A percentile compares a stretch with the other conserved stretches of the same genome.
Evolutionary conservation across 2,797 vertebrate species (phyloP).

Genomic region (Pipistrellus nathusii): DNA sequence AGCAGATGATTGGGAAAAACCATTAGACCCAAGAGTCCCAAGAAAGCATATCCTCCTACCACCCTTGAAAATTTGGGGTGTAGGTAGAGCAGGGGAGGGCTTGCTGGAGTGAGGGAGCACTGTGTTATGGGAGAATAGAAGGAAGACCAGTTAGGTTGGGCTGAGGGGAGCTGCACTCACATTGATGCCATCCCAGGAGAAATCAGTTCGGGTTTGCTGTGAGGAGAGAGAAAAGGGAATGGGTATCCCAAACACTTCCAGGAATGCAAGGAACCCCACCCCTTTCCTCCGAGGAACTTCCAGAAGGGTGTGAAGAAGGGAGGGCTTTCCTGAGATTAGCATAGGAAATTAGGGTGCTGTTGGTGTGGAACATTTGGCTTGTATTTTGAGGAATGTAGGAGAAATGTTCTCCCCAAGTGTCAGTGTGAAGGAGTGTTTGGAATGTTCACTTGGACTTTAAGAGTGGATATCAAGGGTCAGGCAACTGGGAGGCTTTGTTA

Average conservation of each 20-base stretch:
- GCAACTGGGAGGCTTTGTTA: not conserved
- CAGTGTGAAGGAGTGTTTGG: not conserved
- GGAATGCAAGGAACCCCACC: not conserved
- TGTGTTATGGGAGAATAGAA: not conserved
- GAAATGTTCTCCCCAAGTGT: not conserved
- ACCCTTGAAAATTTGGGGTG: not conserved
- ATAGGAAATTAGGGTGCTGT: not conserved
- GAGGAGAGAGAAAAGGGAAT: conserved; percentile 86
- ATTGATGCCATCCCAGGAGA: conserved; percentile 98
- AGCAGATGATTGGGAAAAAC: conserved; percentile 64
- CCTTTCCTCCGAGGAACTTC: not conserved
- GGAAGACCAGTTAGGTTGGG: conserved; percentile 75
- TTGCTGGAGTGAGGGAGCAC: not conserved
- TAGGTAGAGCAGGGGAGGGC: not conserved
- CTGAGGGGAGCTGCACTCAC: conserved; percentile 85
- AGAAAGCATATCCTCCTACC: not conserved
- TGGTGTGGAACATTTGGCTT: not conserved
- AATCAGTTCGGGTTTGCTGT: conserved; percentile 97
- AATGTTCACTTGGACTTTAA: not conserved
- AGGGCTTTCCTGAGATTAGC: conserved; percentile 9
- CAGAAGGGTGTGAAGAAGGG: not conserved
- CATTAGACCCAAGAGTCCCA: not conserved
- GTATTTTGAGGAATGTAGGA: not conserved
- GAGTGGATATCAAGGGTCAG: not conserved
- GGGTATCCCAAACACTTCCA: not conserved